These are phyloP conservation scores for Cotesia vestalis DNA, from an alignment of 1,140 invertebrate genomes.

Conservation along the genomic window DNA sequence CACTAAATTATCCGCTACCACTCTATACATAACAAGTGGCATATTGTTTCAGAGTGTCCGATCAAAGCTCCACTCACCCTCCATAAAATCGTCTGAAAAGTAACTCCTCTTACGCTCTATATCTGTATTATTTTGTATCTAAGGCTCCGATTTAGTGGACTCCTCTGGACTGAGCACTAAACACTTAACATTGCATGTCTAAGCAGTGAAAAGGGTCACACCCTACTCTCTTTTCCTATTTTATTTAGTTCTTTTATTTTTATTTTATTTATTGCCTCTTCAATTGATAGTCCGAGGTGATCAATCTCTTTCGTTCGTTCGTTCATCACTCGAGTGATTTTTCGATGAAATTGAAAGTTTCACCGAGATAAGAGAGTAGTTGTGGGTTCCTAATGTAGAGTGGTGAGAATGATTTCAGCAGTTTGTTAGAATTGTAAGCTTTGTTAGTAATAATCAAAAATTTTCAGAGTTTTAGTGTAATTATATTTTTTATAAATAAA, in stretches of 20 bases:
- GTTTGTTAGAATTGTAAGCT: too few relatives aligned
- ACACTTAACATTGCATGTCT: too few relatives aligned
- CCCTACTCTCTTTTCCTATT: background rate
- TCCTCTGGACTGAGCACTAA: constrained; percentile 20
- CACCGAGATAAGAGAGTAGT: too few relatives aligned
- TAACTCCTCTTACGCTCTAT: constrained; percentile 37
- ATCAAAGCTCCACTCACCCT: constrained; percentile 18
- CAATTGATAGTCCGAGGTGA: too few relatives aligned
- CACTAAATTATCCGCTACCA: constrained; percentile 1
- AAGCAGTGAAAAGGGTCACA: constrained; percentile 49
- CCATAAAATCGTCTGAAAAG: constrained; percentile 55
- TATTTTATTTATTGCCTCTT: background rate
- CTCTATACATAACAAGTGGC: constrained; percentile 39
- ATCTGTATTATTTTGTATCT: constrained; percentile 22
- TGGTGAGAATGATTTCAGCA: too few relatives aligned
- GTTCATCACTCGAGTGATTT: too few relatives aligned
- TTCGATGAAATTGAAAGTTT: too few relatives aligned
- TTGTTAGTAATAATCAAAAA: too few relatives aligned
- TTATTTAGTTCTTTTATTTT: background rate
- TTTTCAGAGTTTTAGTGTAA: too few relatives aligned
- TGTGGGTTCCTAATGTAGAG: too few relatives aligned
- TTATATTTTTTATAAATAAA: too few relatives aligned
- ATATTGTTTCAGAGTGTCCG: constrained; percentile 51
- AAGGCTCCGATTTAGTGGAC: constrained; percentile 55
- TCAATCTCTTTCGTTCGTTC: too few relatives aligned